phyloP scores from a whole-genome alignment of 2,888 invertebrate species.

The Notodonta dromedarius region DNA sequence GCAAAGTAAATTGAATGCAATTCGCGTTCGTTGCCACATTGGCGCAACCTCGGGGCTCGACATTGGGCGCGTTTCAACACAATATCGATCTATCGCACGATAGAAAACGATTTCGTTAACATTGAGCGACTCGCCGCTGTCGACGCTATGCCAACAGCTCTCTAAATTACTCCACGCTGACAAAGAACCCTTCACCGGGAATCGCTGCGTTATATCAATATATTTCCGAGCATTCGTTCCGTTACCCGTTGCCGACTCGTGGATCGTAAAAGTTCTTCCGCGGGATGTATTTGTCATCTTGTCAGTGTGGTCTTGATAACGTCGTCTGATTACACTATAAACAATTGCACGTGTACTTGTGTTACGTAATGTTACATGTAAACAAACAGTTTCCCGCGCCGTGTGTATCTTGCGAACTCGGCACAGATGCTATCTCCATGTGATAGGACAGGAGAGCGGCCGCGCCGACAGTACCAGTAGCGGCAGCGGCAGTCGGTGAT shows the following conservation, averaged over 20 bases:
- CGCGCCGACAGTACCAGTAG: not conserved
- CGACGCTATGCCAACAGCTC: conserved; percentile 10
- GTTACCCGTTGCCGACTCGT: not conserved
- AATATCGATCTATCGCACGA: conserved; percentile 39
- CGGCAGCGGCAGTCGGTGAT: not conserved
- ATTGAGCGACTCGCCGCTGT: conserved; percentile 36
- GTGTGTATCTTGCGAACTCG: not conserved
- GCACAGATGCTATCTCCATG: not conserved
- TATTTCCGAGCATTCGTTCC: not conserved
- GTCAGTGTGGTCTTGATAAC: not conserved
- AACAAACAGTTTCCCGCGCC: not conserved
- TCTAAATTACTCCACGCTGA: not conserved
- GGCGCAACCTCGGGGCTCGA: conserved; percentile 54
- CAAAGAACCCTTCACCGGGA: not conserved
- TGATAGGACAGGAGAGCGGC: not conserved
- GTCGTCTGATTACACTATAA: not conserved
- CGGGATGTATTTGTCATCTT: not conserved
- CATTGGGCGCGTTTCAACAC: conserved; percentile 60
- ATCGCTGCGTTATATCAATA: not conserved
- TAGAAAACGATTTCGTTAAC: conserved; percentile 63
- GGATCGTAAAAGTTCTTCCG: not conserved
- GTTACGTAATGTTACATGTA: not conserved
- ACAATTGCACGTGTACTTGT: conserved; percentile 4
- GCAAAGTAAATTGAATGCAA: conserved; percentile 26
- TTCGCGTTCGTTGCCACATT: conserved; percentile 45